Evolutionary conservation across 2,888 invertebrate genomes (phyloP).

Genomic region (Hipparchia semele): DNA sequence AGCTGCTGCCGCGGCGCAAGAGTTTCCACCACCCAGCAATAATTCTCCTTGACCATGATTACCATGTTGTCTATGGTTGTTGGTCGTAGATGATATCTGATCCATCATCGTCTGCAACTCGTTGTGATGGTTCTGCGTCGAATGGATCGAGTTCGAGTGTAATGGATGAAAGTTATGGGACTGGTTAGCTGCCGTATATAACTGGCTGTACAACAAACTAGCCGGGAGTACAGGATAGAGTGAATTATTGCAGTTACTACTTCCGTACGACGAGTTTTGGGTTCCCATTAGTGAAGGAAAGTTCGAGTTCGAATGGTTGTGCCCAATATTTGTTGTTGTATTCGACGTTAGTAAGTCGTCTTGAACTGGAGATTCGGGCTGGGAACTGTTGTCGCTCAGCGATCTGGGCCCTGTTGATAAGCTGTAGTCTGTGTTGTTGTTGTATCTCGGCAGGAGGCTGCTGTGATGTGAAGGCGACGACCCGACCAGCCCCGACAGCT

Average conservation of each 20-base stretch:
- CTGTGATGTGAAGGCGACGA: conserved; percentile 82
- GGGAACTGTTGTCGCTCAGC: conserved; percentile 91
- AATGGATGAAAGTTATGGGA: conserved; percentile 88
- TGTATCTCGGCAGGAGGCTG: conserved; percentile 87
- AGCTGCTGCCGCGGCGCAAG: conserved; percentile 82
- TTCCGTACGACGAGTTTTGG: conserved; percentile 83
- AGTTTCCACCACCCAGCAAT: conserved; percentile 81
- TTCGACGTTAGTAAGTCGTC: conserved; percentile 88
- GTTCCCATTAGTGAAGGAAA: conserved; percentile 86
- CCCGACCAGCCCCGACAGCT: conserved; percentile 85
- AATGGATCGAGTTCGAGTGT: conserved; percentile 85
- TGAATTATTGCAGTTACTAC: conserved; percentile 87
- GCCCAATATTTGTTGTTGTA: conserved; percentile 84
- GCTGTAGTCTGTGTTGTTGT: conserved; percentile 86
- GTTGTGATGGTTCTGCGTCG: conserved; percentile 85
- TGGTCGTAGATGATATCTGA: conserved; percentile 87
- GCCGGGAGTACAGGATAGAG: conserved; percentile 91
- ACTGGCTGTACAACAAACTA: conserved; percentile 91
- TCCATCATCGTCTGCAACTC: conserved; percentile 90
- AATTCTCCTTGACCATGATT: conserved; percentile 72
- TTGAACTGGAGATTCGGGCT: conserved; percentile 92
- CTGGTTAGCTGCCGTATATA: conserved; percentile 91
- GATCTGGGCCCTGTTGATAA: conserved; percentile 88
- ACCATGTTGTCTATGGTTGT: conserved; percentile 77
- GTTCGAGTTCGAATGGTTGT: conserved; percentile 84